phyloP scores from a whole-genome alignment of 2,888 invertebrate genomes.

The Pachliopta kotzebuea region DNA sequence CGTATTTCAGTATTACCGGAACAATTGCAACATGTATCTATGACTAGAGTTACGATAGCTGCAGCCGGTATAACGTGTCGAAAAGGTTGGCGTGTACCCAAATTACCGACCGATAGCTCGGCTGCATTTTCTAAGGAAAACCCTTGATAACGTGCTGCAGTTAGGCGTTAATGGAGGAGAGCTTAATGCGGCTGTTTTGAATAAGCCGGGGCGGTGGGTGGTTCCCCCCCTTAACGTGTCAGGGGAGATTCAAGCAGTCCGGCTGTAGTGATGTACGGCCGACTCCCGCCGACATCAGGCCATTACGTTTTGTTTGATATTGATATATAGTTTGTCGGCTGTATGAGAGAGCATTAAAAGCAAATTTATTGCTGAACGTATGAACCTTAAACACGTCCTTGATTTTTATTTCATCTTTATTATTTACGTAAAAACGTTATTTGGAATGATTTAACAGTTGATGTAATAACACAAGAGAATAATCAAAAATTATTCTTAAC shows the following conservation, averaged over 20 bases:
- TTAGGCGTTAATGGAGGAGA: conserved; percentile 53
- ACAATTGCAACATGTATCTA: conserved; percentile 11
- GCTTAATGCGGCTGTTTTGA: conserved; percentile 60
- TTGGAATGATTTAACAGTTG: no score
- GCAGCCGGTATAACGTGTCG: conserved; percentile 40
- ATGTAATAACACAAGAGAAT: no score
- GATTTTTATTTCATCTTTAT: conserved; percentile 5
- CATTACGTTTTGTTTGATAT: conserved; percentile 47
- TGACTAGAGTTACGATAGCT: conserved; percentile 36
- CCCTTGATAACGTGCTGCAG: conserved; percentile 59
- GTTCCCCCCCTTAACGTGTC: conserved; percentile 34
- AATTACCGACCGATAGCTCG: conserved; percentile 42
- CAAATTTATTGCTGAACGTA: conserved; percentile 19
- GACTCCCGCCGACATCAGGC: conserved; percentile 37
- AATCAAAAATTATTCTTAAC: no score
- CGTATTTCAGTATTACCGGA: background rate
- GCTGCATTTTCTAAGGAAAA: conserved; percentile 53
- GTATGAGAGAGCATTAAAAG: conserved; percentile 13
- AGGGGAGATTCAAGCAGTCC: conserved; percentile 47
- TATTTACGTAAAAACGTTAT: background rate
- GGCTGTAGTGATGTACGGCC: conserved; percentile 50
- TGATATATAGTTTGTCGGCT: conserved; percentile 40
- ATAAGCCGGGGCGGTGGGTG: conserved; percentile 48
- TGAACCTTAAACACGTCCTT: background rate
- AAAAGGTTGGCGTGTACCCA: conserved; percentile 59